A percentile compares a stretch with the other conserved stretches of the same genome.
Conservation (phyloP, 2,797 vertebrate genomes). For the Premnoplex brunnescens region DNA sequence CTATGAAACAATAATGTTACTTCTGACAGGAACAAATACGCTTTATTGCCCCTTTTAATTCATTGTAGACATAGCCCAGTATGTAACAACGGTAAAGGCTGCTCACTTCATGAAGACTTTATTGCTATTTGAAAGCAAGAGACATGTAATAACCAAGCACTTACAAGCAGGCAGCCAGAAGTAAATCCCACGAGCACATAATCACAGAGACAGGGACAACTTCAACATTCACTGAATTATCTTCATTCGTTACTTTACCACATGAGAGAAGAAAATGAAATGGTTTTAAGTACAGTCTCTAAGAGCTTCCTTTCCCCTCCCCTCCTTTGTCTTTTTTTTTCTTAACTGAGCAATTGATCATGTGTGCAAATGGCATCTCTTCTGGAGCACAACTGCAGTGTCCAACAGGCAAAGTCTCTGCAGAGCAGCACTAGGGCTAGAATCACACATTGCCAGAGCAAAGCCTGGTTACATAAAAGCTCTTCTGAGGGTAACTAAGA, state of each 20-base stretch:
- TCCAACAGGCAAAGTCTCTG: background rate
- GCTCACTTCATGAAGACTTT: background rate
- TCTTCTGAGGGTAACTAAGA: fast-evolving
- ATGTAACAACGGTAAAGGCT: background rate
- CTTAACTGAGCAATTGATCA: background rate
- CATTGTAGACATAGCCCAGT: background rate
- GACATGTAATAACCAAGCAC: background rate
- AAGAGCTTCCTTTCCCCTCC: background rate
- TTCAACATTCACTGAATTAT: background rate
- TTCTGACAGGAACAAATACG: background rate
- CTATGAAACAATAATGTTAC: background rate
- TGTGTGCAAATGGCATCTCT: background rate
- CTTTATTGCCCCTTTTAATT: background rate
- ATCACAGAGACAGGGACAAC: background rate
- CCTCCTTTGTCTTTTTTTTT: fast-evolving
- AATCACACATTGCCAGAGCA: fast-evolving
- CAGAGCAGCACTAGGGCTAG: background rate
- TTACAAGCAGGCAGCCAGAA: background rate
- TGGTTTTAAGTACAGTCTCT: background rate
- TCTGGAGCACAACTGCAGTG: background rate
- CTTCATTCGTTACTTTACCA: background rate
- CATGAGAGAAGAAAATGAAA: background rate
- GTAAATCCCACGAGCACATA: background rate
- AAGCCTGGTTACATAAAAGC: fast-evolving
- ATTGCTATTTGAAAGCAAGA: background rate